Evolutionary conservation across 2,113 vertebrate genomes (phyloP).

Genomic region (Serinus canaria): DNA sequence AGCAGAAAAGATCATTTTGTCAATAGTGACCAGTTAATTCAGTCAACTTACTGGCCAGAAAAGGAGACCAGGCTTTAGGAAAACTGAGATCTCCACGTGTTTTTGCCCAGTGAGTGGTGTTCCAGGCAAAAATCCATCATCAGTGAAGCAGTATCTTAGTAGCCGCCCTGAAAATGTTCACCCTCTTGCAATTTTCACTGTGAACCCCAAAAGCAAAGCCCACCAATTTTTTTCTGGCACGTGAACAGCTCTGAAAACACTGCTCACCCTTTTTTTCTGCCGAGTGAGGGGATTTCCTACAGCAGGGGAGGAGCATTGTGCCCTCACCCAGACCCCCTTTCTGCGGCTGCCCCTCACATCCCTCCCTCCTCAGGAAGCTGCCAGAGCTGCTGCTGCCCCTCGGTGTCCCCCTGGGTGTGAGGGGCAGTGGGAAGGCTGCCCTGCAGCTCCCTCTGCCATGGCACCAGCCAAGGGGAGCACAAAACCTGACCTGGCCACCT

Average conservation of each 20-base stretch:
- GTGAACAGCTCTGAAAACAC: neutral
- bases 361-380: neutral
- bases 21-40: slow-evolving; percentile 69
- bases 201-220: neutral
- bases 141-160: neutral
- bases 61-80: slow-evolving; percentile 85
- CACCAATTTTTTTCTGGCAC: neutral
- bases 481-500: neutral
- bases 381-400: neutral
- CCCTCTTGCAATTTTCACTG: neutral
- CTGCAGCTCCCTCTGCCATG: fast-evolving
- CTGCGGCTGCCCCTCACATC: neutral
- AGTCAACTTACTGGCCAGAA: slow-evolving; percentile 73
- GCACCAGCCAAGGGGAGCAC: neutral
- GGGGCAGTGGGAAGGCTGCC: neutral
- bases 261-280: neutral
- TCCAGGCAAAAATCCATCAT: neutral
- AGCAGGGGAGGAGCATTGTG: neutral
- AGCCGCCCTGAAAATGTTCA: neutral
- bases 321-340: fast-evolving
- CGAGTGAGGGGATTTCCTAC: fast-evolving
- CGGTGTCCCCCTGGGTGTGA: neutral
- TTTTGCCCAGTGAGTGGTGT: neutral
- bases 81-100: neutral
- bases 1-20: slow-evolving; percentile 72